These are phyloP conservation scores for Trididemnum miniatum DNA, from an alignment of 23 tunicate genomes.

Conservation along the genomic window DNA sequence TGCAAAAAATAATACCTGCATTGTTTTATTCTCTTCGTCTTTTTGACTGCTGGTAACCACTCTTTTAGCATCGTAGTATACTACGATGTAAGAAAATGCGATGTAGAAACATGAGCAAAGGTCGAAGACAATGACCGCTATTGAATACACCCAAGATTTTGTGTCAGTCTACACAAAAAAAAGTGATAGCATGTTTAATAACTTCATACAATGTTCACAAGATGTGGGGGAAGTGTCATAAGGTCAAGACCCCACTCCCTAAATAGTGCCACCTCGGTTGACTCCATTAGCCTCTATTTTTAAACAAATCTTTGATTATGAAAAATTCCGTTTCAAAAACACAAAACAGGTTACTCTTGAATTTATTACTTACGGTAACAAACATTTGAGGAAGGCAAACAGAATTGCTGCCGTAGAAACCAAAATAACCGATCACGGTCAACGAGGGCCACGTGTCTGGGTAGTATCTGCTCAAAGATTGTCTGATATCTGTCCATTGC, in stretches of 20 bases:
- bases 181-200: too few species aligned
- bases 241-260: too few species aligned
- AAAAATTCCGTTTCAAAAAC: too few species aligned
- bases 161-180: conserved; percentile 49
- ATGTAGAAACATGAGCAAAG: conserved; percentile 51
- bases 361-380: conserved; percentile 49
- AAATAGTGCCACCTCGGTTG: too few species aligned
- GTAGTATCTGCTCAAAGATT: not conserved
- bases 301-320: too few species aligned
- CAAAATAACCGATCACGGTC: conserved; percentile 43
- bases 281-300: too few species aligned
- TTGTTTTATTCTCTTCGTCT: conserved; percentile 56
- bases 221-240: too few species aligned
- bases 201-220: too few species aligned
- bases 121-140: conserved; percentile 49
- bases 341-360: too few species aligned
- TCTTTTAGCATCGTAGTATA: conserved; percentile 56
- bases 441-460: not conserved
- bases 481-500: not conserved
- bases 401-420: conserved; percentile 52
- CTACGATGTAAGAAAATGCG: conserved; percentile 36
- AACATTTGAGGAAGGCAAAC: conserved; percentile 76
- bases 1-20: conserved; percentile 76
- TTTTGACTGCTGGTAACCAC: conserved; percentile 14
- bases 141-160: conserved; percentile 55